Percentiles rank a stretch among this genome's conserved stretches.
Conservation (phyloP, 2,113 vertebrate genomes). For the Paraplagusia blochii region DNA sequence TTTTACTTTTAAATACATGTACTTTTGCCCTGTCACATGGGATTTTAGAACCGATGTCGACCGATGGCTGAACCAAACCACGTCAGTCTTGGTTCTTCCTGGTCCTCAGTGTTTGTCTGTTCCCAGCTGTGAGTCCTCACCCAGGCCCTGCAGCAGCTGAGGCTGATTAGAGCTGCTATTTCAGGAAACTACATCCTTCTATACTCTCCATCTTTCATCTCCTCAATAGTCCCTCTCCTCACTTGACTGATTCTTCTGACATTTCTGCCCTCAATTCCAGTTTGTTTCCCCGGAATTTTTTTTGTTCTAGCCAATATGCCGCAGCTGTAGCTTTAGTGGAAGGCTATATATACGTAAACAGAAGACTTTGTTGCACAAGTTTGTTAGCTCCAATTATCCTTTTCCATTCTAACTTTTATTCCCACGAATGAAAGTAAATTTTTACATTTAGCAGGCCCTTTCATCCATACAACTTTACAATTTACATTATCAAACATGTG, state of each 20-base stretch:
- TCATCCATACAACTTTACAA: no score
- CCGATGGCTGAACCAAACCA: background rate
- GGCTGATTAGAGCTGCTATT: conserved; percentile 41
- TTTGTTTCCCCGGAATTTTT: background rate
- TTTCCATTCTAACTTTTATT: no score
- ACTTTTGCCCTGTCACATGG: no score
- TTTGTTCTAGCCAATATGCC: background rate
- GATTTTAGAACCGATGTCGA: background rate
- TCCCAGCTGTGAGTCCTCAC: conserved; percentile 17
- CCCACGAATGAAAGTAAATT: no score
- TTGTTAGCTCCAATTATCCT: no score
- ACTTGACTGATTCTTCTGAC: background rate
- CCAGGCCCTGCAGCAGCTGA: conserved; percentile 49
- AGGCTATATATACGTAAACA: no score
- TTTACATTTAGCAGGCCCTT: no score
- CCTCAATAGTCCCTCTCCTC: conserved; percentile 13
- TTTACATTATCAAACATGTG: no score
- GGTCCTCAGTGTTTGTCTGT: background rate
- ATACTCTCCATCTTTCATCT: background rate
- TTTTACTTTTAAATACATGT: no score
- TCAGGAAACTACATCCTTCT: conserved; percentile 20
- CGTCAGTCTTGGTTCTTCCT: background rate
- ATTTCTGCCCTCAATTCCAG: background rate
- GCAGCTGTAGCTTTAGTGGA: background rate
- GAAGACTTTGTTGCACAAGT: no score